These are phyloP conservation scores for Cyanistes caeruleus DNA, from an alignment of 2,113 vertebrate genomes.

Conservation along the genomic window DNA sequence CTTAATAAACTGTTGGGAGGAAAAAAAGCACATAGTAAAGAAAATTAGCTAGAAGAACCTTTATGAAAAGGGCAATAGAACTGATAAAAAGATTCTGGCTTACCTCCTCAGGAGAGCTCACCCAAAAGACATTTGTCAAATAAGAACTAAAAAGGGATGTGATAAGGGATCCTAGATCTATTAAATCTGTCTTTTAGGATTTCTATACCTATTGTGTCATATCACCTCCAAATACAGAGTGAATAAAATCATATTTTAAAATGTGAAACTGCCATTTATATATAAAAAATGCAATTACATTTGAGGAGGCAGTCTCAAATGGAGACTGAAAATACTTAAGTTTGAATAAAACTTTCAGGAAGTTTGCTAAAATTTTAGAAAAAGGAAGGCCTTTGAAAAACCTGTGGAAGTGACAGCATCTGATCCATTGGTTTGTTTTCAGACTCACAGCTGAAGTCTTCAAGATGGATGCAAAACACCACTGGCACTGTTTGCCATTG, in stretches of 20 bases:
- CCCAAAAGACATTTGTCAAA: slow-evolving; percentile 49
- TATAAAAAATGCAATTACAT: slow-evolving; percentile 12
- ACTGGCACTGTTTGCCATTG: neutral
- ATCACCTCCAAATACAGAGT: neutral
- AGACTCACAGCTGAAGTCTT: neutral
- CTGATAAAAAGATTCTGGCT: slow-evolving; percentile 31
- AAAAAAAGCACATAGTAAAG: neutral
- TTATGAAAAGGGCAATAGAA: slow-evolving; percentile 15
- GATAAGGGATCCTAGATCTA: slow-evolving; percentile 49
- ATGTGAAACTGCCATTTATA: neutral
- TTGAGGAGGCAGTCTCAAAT: neutral
- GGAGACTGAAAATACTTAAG: neutral
- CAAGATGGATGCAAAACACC: neutral
- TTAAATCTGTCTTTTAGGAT: slow-evolving; percentile 38
- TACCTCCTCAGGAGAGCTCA: slow-evolving; percentile 37
- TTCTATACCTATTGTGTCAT: slow-evolving; percentile 33
- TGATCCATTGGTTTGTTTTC: neutral
- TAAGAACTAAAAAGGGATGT: slow-evolving; percentile 24
- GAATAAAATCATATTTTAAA: slow-evolving; percentile 35
- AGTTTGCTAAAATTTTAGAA: neutral
- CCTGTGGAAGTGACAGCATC: neutral
- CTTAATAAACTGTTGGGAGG: neutral
- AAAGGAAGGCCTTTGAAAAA: neutral
- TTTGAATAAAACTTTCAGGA: neutral
- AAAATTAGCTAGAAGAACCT: slow-evolving; percentile 32